A percentile compares a stretch with the other conserved stretches of the same genome.
Evolutionary conservation across 2,888 invertebrate species (phyloP).

Genomic region (Papilio demoleus): DNA sequence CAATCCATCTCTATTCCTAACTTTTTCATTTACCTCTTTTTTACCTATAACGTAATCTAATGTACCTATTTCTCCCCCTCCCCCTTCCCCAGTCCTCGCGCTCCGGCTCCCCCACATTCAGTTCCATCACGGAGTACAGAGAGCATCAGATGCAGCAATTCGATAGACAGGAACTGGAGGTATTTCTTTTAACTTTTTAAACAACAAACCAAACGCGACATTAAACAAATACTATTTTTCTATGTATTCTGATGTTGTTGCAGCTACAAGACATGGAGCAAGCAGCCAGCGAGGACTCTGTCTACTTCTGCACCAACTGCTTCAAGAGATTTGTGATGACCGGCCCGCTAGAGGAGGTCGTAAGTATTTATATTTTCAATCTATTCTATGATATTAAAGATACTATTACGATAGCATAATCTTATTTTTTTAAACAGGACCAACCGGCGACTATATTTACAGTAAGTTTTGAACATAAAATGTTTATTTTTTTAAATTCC

Average conservation of each 20-base stretch:
- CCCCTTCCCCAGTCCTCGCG: conserved; percentile 46
- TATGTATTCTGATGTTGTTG: conserved; percentile 28
- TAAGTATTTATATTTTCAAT: conserved; percentile 51
- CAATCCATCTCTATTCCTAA: too few relatives aligned
- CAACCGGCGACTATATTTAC: conserved; percentile 11
- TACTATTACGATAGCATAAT: not conserved
- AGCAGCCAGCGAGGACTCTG: conserved; percentile 52
- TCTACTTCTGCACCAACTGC: conserved; percentile 77
- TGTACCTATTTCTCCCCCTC: too few relatives aligned
- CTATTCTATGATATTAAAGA: not conserved
- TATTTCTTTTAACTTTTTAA: conserved; percentile 44
- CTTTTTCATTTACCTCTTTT: too few relatives aligned
- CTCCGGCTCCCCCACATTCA: conserved; percentile 53
- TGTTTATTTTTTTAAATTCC: too few relatives aligned
- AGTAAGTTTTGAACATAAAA: conserved; percentile 16
- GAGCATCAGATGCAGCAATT: conserved; percentile 65
- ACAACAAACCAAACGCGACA: not conserved
- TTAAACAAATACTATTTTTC: not conserved
- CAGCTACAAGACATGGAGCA: conserved; percentile 58
- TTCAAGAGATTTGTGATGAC: conserved; percentile 70
- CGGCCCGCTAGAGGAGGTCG: conserved; percentile 64
- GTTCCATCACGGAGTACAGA: conserved; percentile 71
- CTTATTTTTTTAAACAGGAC: conserved; percentile 1
- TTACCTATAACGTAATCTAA: too few relatives aligned
- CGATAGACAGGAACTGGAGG: conserved; percentile 58